Evolutionary conservation across 2,888 invertebrate species (phyloP).

Genomic region (Eurois occulta): DNA sequence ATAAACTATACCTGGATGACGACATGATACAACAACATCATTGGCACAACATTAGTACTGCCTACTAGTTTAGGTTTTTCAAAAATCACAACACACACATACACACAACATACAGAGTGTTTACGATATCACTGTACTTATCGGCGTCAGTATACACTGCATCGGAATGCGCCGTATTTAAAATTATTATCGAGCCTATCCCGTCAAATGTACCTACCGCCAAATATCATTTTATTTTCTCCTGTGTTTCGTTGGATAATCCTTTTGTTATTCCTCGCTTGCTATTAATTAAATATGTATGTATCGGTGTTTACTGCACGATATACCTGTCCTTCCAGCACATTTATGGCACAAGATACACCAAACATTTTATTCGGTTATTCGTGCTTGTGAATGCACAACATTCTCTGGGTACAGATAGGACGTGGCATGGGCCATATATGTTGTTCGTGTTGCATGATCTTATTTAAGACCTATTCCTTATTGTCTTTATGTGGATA

Average conservation of each 20-base stretch:
- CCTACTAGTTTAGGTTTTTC: constrained; percentile 70
- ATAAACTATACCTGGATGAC: constrained; percentile 50
- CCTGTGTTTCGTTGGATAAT: constrained; percentile 81
- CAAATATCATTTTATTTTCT: constrained; percentile 79
- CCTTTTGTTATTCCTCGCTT: constrained; percentile 86
- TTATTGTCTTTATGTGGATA: constrained; percentile 85
- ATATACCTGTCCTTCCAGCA: constrained; percentile 88
- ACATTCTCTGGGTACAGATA: constrained; percentile 81
- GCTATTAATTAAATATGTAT: constrained; percentile 83
- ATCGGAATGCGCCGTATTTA: constrained; percentile 85
- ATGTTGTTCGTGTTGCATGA: constrained; percentile 90
- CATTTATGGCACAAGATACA: constrained; percentile 86
- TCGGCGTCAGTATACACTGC: constrained; percentile 83
- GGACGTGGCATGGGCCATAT: constrained; percentile 88
- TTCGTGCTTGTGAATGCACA: constrained; percentile 89
- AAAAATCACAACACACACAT: constrained; percentile 74
- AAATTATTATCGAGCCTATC: constrained; percentile 82
- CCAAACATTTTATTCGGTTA: constrained; percentile 83
- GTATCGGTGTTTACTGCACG: constrained; percentile 88
- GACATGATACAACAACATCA: constrained; percentile 57
- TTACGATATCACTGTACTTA: constrained; percentile 73
- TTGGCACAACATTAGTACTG: constrained; percentile 76
- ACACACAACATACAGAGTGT: constrained; percentile 70
- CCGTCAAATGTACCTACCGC: constrained; percentile 83
- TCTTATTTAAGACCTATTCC: constrained; percentile 83